Conservation (phyloP, 2,888 invertebrate species). For the Pegoplata infirma region DNA sequence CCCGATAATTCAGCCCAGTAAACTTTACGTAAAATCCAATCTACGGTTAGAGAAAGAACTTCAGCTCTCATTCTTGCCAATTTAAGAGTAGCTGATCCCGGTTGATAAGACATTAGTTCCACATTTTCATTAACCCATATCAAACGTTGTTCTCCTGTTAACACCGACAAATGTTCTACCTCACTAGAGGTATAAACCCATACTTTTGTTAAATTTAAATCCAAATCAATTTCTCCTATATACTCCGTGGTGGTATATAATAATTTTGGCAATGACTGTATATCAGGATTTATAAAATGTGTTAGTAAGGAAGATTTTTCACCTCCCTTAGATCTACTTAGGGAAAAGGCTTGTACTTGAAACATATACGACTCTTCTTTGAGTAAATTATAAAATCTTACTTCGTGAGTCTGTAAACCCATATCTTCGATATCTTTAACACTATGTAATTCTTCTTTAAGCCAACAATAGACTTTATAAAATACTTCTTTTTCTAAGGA, state of each 20-base stretch:
- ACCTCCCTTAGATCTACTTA: conserved; percentile 84
- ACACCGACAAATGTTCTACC: conserved; percentile 84
- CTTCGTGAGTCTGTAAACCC: conserved; percentile 72
- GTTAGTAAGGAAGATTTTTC: conserved; percentile 81
- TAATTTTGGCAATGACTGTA: conserved; percentile 89
- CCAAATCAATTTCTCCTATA: conserved; percentile 87
- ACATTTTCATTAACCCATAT: conserved; percentile 87
- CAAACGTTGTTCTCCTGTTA: conserved; percentile 83
- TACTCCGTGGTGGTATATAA: conserved; percentile 86
- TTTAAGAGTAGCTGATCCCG: conserved; percentile 77
- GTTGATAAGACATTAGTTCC: conserved; percentile 74
- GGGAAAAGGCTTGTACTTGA: conserved; percentile 87
- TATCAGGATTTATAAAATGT: conserved; percentile 83
- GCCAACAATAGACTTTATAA: conserved; percentile 84
- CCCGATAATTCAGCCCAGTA: conserved; percentile 87
- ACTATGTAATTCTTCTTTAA: conserved; percentile 70
- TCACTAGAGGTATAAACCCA: conserved; percentile 82
- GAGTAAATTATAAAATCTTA: conserved; percentile 80
- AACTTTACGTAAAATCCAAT: conserved; percentile 91
- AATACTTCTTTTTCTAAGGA: conserved; percentile 86
- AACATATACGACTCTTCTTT: conserved; percentile 84
- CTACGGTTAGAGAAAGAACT: conserved; percentile 85
- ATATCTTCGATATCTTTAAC: conserved; percentile 77
- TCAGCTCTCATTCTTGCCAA: conserved; percentile 81
- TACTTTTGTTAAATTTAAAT: conserved; percentile 82